Base-by-base conservation (phyloP, 2,888 invertebrate species). In the Hydroisotoma schaefferi region DNA sequence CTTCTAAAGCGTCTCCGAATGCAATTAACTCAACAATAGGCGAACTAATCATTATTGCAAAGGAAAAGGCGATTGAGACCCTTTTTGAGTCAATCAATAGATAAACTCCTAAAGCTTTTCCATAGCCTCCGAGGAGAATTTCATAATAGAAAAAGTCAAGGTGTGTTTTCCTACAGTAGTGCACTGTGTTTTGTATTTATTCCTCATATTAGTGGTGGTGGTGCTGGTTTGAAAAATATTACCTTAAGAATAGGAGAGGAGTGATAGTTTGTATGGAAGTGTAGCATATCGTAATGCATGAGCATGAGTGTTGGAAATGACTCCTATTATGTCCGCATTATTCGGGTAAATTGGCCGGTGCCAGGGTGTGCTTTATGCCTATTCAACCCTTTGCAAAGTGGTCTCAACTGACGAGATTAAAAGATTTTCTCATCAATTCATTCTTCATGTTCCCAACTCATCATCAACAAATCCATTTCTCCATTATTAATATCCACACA, bases 311-410 rank as follows among this genome's bases (percentile, higher is more conserved):
- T 54, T 55, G 44, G 63, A 55, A 70, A 68, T 64, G 67, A 69
- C 65, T 67, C 63, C 64, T 63, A 66, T 70, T 68, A 68, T 66
- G 59, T 48, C 62, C 33, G 61, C 59, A 65, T 68, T 67, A 66
- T 68, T 33, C 55, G 59, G 52, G 57, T 62, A 66, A 67, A 67
- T 70, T 63, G 65, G 57, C 61, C 55, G 63, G 70, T 70, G 65
- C 70, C 70, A 70, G 70, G 61, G 55, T 67, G 70, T 70, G 68
- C 70, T 70, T 66, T 70, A 70, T 70, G 70, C 70, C 59, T 64
- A 70, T 68, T 67, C 67, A 67, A 49, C 57, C 29, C 57, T 62
- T 55, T 62, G 44, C 46, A 63, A 65, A 70, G 65, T 68, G 67
- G 63, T 63, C 65, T 67, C 67, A 68, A 70, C 70, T 70, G 68